Evolutionary conservation across 1,140 invertebrate species (phyloP).

Genomic region (Ladona fulva): DNA sequence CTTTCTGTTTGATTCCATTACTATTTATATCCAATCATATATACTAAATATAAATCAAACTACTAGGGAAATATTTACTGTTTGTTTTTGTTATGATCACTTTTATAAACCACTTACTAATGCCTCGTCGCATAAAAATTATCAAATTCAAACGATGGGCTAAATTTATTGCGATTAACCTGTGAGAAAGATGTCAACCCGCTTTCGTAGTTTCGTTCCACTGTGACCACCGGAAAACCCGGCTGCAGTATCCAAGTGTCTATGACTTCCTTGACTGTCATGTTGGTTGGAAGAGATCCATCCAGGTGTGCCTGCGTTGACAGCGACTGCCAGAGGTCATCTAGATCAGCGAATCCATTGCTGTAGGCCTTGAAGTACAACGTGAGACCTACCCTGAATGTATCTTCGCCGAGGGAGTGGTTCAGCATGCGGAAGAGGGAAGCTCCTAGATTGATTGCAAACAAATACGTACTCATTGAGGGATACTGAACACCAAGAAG

Average conservation of each 20-base stretch:
- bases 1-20: too few relatives aligned
- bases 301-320: conserved; percentile 33
- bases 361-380: conserved; percentile 30
- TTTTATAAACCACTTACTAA: too few relatives aligned
- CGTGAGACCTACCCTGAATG: conserved; percentile 41
- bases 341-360: conserved; percentile 41
- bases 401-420: conserved; percentile 44
- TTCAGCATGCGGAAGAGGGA: conserved; percentile 55
- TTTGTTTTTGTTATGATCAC: too few relatives aligned
- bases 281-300: conserved; percentile 24
- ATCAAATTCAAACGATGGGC: too few relatives aligned
- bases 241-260: conserved; percentile 45
- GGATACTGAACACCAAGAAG: too few relatives aligned
- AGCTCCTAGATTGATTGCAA: conserved; percentile 35
- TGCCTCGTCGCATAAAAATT: too few relatives aligned
- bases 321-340: conserved; percentile 44
- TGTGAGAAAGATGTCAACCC: conserved; percentile 41
- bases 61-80: too few relatives aligned
- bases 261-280: conserved; percentile 33
- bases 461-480: background rate
- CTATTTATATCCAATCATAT: too few relatives aligned
- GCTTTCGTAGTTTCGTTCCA: conserved; percentile 31
- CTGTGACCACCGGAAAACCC: conserved; percentile 41
- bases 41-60: too few relatives aligned
- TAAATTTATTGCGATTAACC: conserved; percentile 35